Evolutionary conservation across 1,140 invertebrate species (phyloP), one percentile per base, ranked within the genome.

Genomic region (Diprion similis): DNA sequence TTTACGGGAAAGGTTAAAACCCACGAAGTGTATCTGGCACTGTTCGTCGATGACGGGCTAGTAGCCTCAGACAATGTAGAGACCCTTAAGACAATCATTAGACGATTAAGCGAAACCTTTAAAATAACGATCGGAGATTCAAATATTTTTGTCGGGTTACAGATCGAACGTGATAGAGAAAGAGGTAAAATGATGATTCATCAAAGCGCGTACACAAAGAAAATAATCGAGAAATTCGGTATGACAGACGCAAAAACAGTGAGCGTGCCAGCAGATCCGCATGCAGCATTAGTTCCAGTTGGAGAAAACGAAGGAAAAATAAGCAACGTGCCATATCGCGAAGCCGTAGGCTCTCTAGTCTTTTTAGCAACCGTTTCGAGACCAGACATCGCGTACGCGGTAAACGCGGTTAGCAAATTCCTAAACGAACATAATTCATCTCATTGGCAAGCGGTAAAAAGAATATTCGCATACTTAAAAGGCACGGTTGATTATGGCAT

Each of bases 381-480:
- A 74, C 86, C 86, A 10, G 83, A 88, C 70, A 85, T 88, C 37
- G 51, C 78, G 9, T 85, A 75, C 77, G 78, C 82, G 0, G 80
- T 82, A 47, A 81, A 77, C 65, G 74, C 24, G 46, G 68, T 80
- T 24, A 73, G 70, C 46, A 64, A 68, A 70, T 86, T 79, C 66
- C 48, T 66, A n/a, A 46, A 72, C 10, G 75, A 78, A 37, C 79
- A 78, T 48, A 68, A 74, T 46, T 59, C 70, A 68, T 45, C 72
- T 72, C 78, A 82, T 74, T 81, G 79, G 76, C 17, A 73, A 71
- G 72, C 76, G 68, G 75, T 75, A 11, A 82, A 80, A 75, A 71
- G 80, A 73, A 68, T 82, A 1, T 64, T 83, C 19, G 69, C 78
- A 68, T 76, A 85, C 76, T 70, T 84, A 75, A 70, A 73, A 79